phyloP scores from a whole-genome alignment of 2,113 vertebrate genomes.

The Upupa epops region DNA sequence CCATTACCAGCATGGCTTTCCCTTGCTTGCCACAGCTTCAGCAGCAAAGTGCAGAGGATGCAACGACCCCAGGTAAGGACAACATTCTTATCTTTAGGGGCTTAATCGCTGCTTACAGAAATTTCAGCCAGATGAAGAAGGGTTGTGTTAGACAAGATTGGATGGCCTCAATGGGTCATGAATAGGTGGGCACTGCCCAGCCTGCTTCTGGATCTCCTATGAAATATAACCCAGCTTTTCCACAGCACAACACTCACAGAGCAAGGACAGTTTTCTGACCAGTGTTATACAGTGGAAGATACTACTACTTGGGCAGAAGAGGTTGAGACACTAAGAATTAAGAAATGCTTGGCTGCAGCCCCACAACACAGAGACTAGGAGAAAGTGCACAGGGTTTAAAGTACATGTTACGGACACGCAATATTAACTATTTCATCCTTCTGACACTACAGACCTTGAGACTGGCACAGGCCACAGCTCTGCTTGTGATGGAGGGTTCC shows the following conservation, averaged over 20 bases:
- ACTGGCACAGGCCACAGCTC: neutral
- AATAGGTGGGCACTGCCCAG: neutral
- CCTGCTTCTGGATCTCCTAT: neutral
- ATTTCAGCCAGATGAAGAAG: neutral
- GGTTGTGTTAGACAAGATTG: neutral
- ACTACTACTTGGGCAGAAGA: neutral
- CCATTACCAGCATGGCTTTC: neutral
- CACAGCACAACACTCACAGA: neutral
- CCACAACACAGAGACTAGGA: neutral
- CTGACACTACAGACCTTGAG: neutral
- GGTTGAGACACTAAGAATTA: neutral
- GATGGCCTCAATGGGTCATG: neutral
- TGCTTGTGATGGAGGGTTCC: neutral
- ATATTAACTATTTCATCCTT: neutral
- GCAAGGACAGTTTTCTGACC: neutral
- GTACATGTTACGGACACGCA: neutral
- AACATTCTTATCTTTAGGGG: neutral
- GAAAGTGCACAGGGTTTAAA: neutral
- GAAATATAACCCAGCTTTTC: neutral
- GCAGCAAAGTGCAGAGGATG: neutral
- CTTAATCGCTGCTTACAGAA: neutral
- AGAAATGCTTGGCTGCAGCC: neutral
- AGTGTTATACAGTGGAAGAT: rapidly evolving
- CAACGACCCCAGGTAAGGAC: neutral
- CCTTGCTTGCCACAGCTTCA: neutral